Base-by-base conservation (phyloP, 1,140 invertebrate species). In the Mylabris phalerata region DNA sequence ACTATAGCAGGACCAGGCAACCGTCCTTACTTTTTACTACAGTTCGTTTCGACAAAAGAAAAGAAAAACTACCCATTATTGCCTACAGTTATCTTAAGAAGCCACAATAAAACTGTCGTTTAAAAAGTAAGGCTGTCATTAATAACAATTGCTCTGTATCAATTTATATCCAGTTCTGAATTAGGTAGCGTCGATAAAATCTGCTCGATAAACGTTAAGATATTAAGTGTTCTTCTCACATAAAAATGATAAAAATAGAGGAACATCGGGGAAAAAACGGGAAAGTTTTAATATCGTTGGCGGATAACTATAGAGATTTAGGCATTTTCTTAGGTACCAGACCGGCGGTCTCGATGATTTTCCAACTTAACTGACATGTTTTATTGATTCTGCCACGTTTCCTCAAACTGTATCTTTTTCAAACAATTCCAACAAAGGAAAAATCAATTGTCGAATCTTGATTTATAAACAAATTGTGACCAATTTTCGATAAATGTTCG, bases 31-130 rank as follows among this genome's bases (percentile, higher is more conserved):
- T 71, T 71, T 71, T 71, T 71, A 71, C 68, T 67, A 63, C 69
- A 60, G 66, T 63, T 62, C 61, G 50, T 49, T 56, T 57, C 60
- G 59, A 61, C 64, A 65, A 66, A 67, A 62, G 67, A 67, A 66
- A 42, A 69, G 67, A 69, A 69, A 71, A 71, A 67, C 69, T 65
- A 67, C 69, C 70, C 70, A 72, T 72, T 72, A 72, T 72, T 72
- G 70, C 70, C 70, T 72, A 72, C 70, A 66, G 70, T 72, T 72
- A 72, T 72, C 70, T 70, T 72, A 70, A 70, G 68, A 66, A 70
- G 68, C 64, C 66, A 67, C 70, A 70, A 72, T 72, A 72, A 72
- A 72, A 72, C 65, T 72, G 67, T 69, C 70, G 67, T 70, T 70
- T 69, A 68, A 67, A 70, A 69, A 67, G 64, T 68, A 69, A 70